Conservation (phyloP, 2,113 vertebrate species). For the Megaptera novaeangliae region DNA sequence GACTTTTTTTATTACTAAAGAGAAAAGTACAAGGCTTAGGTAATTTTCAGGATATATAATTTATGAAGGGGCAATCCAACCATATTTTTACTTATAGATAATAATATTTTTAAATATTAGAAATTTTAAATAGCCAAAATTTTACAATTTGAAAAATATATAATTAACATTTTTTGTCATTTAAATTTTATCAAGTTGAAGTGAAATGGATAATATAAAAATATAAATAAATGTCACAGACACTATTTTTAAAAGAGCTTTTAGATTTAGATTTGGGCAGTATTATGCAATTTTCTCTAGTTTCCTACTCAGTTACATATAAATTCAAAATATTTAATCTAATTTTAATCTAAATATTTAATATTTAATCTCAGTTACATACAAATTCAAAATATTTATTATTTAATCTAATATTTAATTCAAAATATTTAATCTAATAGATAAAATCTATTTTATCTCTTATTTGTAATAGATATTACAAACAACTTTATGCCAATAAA, state of each 20-base stretch:
- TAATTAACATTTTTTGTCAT: neutral
- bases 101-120: neutral
- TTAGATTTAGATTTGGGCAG: neutral
- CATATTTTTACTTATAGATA: neutral
- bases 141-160: neutral
- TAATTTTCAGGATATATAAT: neutral
- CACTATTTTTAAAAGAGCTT: neutral
- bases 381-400: neutral
- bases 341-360: no score
- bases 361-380: neutral
- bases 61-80: neutral
- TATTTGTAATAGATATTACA: neutral
- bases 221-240: neutral
- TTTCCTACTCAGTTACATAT: slow-evolving; percentile 8
- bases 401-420: neutral
- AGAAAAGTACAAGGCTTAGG: neutral
- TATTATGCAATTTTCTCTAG: neutral
- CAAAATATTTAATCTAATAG: neutral
- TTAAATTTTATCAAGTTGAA: neutral
- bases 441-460: no score
- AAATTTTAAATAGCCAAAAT: neutral
- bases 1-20: neutral
- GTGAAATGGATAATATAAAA: neutral
- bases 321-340: neutral
- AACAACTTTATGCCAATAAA: neutral